Conservation (phyloP, 2,888 invertebrate genomes). For the Sycophila texana region DNA sequence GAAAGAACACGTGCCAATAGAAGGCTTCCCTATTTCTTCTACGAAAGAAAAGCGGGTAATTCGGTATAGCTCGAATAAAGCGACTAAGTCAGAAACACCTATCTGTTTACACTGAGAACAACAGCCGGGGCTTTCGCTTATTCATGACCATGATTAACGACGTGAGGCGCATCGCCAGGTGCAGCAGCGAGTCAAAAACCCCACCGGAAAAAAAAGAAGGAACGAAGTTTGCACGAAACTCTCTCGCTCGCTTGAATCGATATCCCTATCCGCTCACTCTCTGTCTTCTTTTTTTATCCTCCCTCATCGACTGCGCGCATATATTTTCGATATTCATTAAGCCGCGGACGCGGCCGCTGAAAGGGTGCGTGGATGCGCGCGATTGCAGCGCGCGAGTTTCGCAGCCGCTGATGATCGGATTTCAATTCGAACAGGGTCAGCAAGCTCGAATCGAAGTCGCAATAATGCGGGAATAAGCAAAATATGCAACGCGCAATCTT, state of each 20-base stretch:
- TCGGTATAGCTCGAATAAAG: background rate
- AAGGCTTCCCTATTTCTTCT: background rate
- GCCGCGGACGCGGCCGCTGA: background rate
- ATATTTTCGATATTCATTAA: constrained; percentile 17
- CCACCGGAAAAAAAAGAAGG: background rate
- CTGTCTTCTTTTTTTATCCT: background rate
- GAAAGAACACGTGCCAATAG: background rate
- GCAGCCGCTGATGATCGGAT: constrained; percentile 58
- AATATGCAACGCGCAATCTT: background rate
- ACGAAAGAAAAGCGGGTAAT: background rate
- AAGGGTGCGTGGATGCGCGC: constrained; percentile 5
- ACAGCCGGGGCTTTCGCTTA: background rate
- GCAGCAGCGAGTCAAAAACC: background rate
- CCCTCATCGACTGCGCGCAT: background rate
- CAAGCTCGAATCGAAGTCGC: constrained; percentile 59
- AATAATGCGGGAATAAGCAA: constrained; percentile 20
- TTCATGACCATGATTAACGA: constrained; percentile 9
- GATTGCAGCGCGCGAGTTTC: constrained; percentile 51
- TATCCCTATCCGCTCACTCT: background rate
- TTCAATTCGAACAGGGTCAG: constrained; percentile 65
- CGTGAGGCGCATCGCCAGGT: constrained; percentile 9
- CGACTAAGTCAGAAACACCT: background rate
- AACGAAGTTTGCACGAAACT: background rate
- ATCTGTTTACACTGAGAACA: background rate
- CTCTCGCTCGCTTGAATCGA: background rate